These are phyloP conservation scores for Calliopsis andreniformis DNA, from an alignment of 1,140 invertebrate genomes.

Conservation along the genomic window DNA sequence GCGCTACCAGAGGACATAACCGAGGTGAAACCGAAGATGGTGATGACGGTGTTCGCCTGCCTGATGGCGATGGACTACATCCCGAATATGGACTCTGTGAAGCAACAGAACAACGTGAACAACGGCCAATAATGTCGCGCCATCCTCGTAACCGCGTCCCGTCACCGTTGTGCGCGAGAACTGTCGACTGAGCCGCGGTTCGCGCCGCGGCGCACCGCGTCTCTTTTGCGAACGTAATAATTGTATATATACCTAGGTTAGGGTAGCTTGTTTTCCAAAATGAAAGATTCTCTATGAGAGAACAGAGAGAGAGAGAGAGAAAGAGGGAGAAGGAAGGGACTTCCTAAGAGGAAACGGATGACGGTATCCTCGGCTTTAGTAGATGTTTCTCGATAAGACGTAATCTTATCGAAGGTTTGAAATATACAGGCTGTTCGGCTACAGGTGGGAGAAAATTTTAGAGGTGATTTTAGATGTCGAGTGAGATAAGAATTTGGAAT, in stretches of 20 bases:
- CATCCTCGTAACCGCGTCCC: conserved; percentile 24
- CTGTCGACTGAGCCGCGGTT: conserved; percentile 33
- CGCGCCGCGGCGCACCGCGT: not conserved
- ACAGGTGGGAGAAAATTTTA: too few species aligned
- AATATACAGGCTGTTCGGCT: too few species aligned
- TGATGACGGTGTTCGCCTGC: conserved; percentile 99
- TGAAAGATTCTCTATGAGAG: too few species aligned
- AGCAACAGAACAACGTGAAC: conserved; percentile 73
- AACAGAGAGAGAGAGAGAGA: not conserved
- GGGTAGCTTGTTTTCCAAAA: conserved; percentile 60
- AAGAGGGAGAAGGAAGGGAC: not conserved
- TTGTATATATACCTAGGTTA: conserved; percentile 71
- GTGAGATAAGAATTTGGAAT: too few species aligned
- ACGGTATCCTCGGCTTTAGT: too few species aligned
- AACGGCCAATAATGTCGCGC: conserved; percentile 74
- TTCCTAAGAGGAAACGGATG: not conserved
- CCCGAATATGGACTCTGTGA: conserved; percentile 88
- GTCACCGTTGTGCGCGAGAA: conserved; percentile 55
- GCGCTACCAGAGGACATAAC: conserved; percentile 99
- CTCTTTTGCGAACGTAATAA: conserved; percentile 61
- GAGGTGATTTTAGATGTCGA: too few species aligned
- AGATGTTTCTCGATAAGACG: too few species aligned
- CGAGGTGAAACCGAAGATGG: conserved; percentile 99
- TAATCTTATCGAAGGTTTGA: too few species aligned
- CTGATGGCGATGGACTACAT: conserved; percentile 98